phyloP scores from a whole-genome alignment of 2,797 vertebrate species.

The Pipistrellus pygmaeus region DNA sequence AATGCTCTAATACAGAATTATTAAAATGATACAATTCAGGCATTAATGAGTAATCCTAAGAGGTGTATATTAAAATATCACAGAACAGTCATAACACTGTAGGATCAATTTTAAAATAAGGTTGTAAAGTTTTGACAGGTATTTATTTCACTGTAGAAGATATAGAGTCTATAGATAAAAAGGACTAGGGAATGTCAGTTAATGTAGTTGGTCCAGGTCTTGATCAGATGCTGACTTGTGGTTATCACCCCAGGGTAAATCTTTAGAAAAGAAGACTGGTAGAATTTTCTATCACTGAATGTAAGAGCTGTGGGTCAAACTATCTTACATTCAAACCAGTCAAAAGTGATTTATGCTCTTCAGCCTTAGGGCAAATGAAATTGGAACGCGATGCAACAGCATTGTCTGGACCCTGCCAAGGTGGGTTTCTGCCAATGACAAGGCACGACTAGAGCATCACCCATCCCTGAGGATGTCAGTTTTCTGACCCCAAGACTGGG shows the following conservation, averaged over 20 bases:
- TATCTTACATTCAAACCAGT: neutral
- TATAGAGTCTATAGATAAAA: neutral
- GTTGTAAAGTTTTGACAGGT: neutral
- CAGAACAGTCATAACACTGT: neutral
- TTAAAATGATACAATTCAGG: neutral
- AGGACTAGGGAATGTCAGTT: neutral
- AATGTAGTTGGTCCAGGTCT: neutral
- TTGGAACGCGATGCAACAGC: neutral
- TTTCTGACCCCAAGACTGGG: neutral
- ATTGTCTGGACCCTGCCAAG: neutral
- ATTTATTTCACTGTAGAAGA: neutral
- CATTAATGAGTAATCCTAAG: neutral
- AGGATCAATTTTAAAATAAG: conserved; percentile 50
- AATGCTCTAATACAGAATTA: neutral
- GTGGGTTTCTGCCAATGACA: neutral
- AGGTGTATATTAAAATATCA: neutral
- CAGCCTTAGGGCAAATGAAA: neutral
- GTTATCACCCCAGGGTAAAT: neutral
- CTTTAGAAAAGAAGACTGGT: neutral
- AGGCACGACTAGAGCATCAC: neutral
- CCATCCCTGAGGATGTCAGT: neutral
- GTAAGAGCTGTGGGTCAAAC: neutral
- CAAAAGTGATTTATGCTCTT: neutral
- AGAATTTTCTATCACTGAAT: neutral
- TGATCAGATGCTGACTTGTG: neutral